These are phyloP conservation scores for Lasioglossum oenotherae DNA, from an alignment of 2,888 invertebrate genomes.

Conservation along the genomic window DNA sequence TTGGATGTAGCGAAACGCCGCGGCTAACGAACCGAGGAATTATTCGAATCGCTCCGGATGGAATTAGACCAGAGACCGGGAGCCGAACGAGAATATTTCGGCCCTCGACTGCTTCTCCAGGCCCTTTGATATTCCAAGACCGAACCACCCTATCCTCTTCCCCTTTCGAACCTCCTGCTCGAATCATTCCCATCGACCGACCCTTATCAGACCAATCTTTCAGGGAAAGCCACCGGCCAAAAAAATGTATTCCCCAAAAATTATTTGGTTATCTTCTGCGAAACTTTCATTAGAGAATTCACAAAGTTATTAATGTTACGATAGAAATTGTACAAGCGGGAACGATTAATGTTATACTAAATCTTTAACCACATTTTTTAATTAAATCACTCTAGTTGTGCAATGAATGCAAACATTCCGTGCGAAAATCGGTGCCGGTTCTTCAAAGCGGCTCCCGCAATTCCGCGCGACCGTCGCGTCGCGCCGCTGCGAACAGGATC, in stretches of 20 bases:
- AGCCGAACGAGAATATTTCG: constrained; percentile 2
- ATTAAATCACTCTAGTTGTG: background rate
- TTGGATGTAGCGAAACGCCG: constrained; percentile 52
- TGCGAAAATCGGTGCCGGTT: background rate
- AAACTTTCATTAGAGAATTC: background rate
- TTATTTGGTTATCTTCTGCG: background rate
- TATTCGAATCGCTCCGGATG: constrained; percentile 47
- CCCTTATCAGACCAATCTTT: background rate
- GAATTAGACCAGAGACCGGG: constrained; percentile 12
- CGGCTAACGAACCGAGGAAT: constrained; percentile 57
- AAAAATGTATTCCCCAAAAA: background rate
- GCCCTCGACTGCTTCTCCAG: background rate
- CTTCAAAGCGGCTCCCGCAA: background rate
- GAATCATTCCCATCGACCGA: background rate
- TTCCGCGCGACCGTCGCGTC: background rate
- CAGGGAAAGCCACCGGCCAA: background rate
- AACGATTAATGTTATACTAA: background rate
- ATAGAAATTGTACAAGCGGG: background rate
- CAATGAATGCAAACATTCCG: background rate
- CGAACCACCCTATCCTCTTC: background rate
- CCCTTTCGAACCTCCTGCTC: background rate
- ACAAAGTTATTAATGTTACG: background rate
- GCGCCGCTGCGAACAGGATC: background rate
- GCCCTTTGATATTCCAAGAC: background rate
- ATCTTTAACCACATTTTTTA: background rate